phyloP scores from a whole-genome alignment of 2,113 vertebrate genomes.

The Hydrolagus affinis region DNA sequence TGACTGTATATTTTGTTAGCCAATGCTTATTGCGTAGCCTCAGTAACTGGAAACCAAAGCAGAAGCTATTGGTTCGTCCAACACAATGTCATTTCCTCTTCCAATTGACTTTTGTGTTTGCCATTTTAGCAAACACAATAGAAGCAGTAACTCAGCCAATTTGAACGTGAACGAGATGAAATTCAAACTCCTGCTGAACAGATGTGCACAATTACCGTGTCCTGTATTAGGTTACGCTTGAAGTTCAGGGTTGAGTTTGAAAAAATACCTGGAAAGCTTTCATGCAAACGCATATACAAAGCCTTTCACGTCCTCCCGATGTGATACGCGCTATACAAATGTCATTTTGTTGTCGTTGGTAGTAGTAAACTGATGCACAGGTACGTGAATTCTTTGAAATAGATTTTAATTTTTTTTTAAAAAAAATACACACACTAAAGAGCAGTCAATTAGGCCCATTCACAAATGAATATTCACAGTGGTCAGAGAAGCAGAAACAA shows the following conservation, averaged over 20 bases:
- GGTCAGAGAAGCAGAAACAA: too few species aligned
- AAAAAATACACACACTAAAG: too few species aligned
- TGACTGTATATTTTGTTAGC: too few species aligned
- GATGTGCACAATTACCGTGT: background rate
- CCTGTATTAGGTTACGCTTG: background rate
- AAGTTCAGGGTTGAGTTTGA: background rate
- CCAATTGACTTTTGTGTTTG: background rate
- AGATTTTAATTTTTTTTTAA: too few species aligned
- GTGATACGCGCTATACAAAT: too few species aligned
- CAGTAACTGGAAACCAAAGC: background rate
- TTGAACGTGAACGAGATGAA: background rate
- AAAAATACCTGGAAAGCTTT: conserved; percentile 11
- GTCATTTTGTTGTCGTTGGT: too few species aligned
- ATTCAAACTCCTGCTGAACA: background rate
- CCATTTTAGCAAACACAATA: background rate
- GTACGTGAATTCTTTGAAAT: too few species aligned
- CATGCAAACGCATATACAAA: too few species aligned
- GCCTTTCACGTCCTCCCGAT: too few species aligned
- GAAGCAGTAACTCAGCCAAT: background rate
- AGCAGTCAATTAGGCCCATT: too few species aligned
- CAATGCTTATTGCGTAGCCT: background rate
- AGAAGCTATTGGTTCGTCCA: background rate
- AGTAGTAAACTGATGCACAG: too few species aligned
- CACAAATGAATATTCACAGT: too few species aligned
- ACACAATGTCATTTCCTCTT: background rate